Base-by-base conservation (phyloP, 1,140 invertebrate genomes). In the Phortica variegata region DNA sequence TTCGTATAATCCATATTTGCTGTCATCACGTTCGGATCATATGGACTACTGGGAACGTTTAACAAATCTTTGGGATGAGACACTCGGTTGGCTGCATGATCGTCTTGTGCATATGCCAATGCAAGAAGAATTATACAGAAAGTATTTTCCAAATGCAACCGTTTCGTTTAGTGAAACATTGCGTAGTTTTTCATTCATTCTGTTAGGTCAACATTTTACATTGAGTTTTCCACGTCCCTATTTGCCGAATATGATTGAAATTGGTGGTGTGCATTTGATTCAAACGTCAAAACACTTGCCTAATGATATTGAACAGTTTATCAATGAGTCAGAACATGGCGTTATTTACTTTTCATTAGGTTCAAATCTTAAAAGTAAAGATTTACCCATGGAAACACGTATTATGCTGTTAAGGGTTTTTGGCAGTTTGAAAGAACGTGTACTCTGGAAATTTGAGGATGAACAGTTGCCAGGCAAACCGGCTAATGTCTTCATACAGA, bases 261-360 rank as follows among this genome's bases (percentile, higher is more conserved):
- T 78, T 77, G 58, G 79, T 79, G 40, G 74, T 78, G 2, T 80
- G 79, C 44, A 78, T 81, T 75, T 43, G 79, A 81, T 20, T 71
- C 84, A 51, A 36, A 3, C 52, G 63, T 58, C 71, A 0, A 21
- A 59, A 13, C 33, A 58, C n/a, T 61, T 84, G 54, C 55, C 77
- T 33, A 6, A 49, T n/a, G 79, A 73, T 13, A 36, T 65, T 4
- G 21, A 51, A 58, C 61, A 76, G 19, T 82, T 85, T 54, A 57
- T 88, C 12, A 81, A 84, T 45, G 75, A 78, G 21, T 79, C 84
- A 0, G 58, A 72, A 10, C 65, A 84, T 32, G 86, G 86, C 1
- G 82, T 85, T 2, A 82, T 89, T 26, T 85, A 85, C 53, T 87
- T 87, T 71, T 85, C 82, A 31, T 79, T 88, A 54, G 87, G 87